Percentiles rank a stretch among this genome's conserved stretches.
Evolutionary conservation across 2,113 vertebrate species (phyloP).

Genomic region (Pelecanus crispus): DNA sequence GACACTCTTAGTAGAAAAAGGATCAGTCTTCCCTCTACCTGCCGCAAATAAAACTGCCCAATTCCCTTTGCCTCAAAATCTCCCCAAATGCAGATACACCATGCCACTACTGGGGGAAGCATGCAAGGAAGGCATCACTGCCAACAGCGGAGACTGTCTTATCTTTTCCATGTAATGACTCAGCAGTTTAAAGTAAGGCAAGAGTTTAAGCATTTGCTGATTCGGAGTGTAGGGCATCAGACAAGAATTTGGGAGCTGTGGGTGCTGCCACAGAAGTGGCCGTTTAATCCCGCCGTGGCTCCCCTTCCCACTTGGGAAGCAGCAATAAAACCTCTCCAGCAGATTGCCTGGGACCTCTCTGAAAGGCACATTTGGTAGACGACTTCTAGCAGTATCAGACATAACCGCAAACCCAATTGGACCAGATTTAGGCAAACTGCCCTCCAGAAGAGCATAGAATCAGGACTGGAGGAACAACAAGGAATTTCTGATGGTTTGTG

Average conservation of each 20-base stretch:
- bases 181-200: neutral
- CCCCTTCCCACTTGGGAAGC: neutral
- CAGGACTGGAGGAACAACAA: neutral
- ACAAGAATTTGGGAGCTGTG: neutral
- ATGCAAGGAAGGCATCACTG: neutral
- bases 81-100: neutral
- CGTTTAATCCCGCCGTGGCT: fast-evolving
- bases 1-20: neutral
- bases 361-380: neutral
- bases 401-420: neutral
- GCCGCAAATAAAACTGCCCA: neutral
- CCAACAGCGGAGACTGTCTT: neutral
- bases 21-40: neutral
- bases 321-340: neutral
- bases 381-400: neutral
- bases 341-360: neutral
- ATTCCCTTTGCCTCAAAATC: neutral
- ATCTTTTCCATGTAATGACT: neutral
- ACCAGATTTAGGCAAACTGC: neutral
- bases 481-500: neutral
- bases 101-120: neutral
- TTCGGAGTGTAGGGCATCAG: neutral
- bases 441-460: neutral
- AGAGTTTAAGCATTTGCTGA: neutral
- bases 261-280: neutral